Percentiles rank a stretch among this genome's conserved stretches.
These are phyloP conservation scores for Prietella phreatophila DNA, from an alignment of 2,113 vertebrate genomes.

Conservation along the genomic window DNA sequence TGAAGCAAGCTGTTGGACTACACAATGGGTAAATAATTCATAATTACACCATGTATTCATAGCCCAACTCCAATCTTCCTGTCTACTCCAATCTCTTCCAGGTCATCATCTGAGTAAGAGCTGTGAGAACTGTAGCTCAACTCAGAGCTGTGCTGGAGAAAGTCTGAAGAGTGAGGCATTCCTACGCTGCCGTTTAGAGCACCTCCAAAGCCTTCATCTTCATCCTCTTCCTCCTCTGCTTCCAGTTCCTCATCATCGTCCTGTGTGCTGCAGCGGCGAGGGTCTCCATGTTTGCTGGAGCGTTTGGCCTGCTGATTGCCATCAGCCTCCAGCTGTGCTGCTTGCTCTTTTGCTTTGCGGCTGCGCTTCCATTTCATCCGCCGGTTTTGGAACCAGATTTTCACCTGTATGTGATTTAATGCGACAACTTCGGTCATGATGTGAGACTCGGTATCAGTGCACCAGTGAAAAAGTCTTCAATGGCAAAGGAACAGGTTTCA, in stretches of 20 bases:
- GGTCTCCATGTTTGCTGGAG: constrained; percentile 52
- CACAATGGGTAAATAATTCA: constrained; percentile 19
- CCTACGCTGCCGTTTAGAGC: constrained; percentile 36
- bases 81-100: constrained; percentile 60
- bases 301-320: constrained; percentile 46
- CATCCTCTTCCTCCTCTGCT: constrained; percentile 54
- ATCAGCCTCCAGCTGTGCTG: constrained; percentile 51
- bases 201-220: constrained; percentile 53
- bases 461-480: too few species aligned
- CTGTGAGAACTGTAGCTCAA: constrained; percentile 67
- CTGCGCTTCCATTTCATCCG: constrained; percentile 83
- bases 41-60: constrained; percentile 50
- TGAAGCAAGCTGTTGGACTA: constrained; percentile 31
- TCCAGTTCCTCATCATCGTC: constrained; percentile 57
- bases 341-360: constrained; percentile 76
- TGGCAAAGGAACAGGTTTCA: background rate
- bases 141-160: constrained; percentile 57
- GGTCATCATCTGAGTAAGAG: constrained; percentile 71
- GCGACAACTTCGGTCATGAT: background rate
- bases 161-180: constrained; percentile 58
- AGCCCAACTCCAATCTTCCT: constrained; percentile 68
- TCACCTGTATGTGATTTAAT: constrained; percentile 67
- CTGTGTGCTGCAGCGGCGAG: constrained; percentile 59
- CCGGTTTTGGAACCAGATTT: constrained; percentile 85
- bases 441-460: background rate